These are phyloP conservation scores for Procambarus clarkii DNA, from an alignment of 1,140 invertebrate genomes.

Conservation along the genomic window DNA sequence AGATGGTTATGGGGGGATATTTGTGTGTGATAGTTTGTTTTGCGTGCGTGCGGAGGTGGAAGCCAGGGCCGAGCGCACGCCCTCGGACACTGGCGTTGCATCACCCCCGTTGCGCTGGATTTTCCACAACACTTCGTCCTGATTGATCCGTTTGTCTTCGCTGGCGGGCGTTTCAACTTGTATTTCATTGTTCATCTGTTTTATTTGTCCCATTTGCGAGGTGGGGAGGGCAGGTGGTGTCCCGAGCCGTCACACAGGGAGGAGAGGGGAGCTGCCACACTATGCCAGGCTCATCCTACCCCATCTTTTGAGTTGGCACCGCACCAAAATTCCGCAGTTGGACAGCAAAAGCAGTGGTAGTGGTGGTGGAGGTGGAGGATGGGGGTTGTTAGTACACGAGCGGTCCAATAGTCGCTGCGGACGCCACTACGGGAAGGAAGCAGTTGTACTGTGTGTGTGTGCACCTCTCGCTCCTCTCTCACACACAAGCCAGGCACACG, in stretches of 20 bases:
- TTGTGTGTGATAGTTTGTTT: too few species aligned
- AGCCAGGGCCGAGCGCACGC: constrained; percentile 31
- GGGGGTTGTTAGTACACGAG: constrained; percentile 51
- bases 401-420: constrained; percentile 44
- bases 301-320: constrained; percentile 11
- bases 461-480: not conserved
- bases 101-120: constrained; percentile 31
- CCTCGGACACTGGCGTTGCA: constrained; percentile 48
- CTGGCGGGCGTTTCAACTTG: constrained; percentile 29
- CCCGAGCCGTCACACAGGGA: too few species aligned
- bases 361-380: constrained; percentile 22
- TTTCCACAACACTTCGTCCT: constrained; percentile 30
- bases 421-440: constrained; percentile 51
- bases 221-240: not conserved
- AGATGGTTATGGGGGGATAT: too few species aligned
- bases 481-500: not conserved
- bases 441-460: constrained; percentile 48
- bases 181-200: not conserved
- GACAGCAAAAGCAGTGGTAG: constrained; percentile 33
- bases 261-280: too few species aligned
- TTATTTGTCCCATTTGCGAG: not conserved
- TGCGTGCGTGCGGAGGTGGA: not conserved
- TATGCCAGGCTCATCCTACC: not conserved
- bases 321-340: constrained; percentile 51
- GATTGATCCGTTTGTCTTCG: constrained; percentile 39